A percentile compares a stretch with the other conserved stretches of the same genome.
phyloP scores from a whole-genome alignment of 2,888 invertebrate species.

The Scrobipalpa costella region DNA sequence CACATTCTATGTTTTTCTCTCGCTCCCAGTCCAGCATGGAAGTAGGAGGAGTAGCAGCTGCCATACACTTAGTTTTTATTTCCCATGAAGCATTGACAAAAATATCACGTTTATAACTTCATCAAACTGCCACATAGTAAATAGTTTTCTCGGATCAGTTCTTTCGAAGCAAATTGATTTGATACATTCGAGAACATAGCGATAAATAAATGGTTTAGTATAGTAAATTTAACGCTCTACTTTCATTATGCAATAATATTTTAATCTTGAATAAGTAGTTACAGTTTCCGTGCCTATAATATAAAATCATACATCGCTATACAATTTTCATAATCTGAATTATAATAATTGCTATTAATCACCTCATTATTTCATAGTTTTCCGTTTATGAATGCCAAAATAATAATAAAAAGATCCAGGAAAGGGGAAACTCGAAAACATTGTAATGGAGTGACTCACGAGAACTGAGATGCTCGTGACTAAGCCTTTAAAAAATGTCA shows the following conservation, averaged over 20 bases:
- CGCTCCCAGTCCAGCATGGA: too few relatives aligned
- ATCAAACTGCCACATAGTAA: not conserved
- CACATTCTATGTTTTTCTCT: too few relatives aligned
- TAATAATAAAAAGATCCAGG: slow-evolving; percentile 10
- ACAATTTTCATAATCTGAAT: too few relatives aligned
- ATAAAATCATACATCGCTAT: too few relatives aligned
- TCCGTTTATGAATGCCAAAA: not conserved
- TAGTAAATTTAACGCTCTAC: not conserved
- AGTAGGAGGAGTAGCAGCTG: too few relatives aligned
- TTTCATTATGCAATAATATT: not conserved
- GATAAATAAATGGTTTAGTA: not conserved
- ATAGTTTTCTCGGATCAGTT: not conserved
- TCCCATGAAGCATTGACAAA: too few relatives aligned
- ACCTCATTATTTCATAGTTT: not conserved
- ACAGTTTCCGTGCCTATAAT: too few relatives aligned
- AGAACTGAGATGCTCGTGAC: slow-evolving; percentile 61
- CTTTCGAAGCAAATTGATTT: not conserved
- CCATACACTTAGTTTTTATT: too few relatives aligned
- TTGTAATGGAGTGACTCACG: slow-evolving; percentile 66
- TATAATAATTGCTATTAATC: too few relatives aligned
- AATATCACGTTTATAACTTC: too few relatives aligned
- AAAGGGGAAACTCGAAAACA: slow-evolving; percentile 39
- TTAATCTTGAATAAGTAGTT: not conserved
- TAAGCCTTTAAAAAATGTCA: slow-evolving; percentile 73
- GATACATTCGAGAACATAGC: not conserved